Conservation (phyloP, 2,888 invertebrate species). For the Endomychus coccineus region DNA sequence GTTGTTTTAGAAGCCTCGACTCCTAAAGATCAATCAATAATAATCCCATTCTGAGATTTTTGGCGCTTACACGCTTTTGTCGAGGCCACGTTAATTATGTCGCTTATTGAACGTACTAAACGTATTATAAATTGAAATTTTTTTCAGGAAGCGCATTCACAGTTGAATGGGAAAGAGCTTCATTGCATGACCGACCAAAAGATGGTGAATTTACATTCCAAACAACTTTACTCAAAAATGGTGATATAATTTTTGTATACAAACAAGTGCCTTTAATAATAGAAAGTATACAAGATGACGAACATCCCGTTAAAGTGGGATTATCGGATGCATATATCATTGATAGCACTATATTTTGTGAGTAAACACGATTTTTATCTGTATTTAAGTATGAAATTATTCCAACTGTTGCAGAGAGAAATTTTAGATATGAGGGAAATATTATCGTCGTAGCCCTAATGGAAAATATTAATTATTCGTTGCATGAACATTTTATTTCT, state of each 20-base stretch:
- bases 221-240: constrained; percentile 74
- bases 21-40: no score
- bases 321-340: constrained; percentile 96
- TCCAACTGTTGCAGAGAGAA: no score
- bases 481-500: no score
- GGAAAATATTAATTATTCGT: not conserved
- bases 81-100: no score
- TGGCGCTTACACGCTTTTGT: no score
- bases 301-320: constrained; percentile 96
- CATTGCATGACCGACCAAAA: constrained; percentile 67
- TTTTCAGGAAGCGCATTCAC: constrained; percentile 74
- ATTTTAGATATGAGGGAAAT: no score
- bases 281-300: constrained; percentile 67
- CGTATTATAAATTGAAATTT: constrained; percentile 3
- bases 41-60: no score
- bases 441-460: not conserved
- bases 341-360: constrained; percentile 77
- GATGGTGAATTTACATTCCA: constrained; percentile 87
- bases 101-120: no score
- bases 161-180: constrained; percentile 90
- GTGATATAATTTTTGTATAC: constrained; percentile 90
- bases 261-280: constrained; percentile 73
- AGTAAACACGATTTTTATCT: constrained; percentile 28
- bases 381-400: no score
- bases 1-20: no score